phyloP scores from a whole-genome alignment of 35 echinoderm and acorn worm genomes.

The Amphiura filiformis region DNA sequence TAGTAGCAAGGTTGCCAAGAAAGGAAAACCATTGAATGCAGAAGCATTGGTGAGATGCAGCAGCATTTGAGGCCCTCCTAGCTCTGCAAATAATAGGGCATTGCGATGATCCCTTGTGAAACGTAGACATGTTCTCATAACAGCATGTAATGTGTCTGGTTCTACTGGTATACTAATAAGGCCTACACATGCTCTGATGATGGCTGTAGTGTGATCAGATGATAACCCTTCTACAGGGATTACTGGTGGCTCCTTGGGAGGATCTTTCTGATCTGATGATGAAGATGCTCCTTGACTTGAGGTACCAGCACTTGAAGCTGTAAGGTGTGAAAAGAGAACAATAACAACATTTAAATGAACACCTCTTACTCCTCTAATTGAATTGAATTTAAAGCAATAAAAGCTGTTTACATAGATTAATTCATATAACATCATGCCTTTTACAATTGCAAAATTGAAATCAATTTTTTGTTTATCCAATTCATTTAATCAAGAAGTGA shows the following conservation, averaged over 20 bases:
- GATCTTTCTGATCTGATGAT: slow-evolving; percentile 17
- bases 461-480: too few species aligned
- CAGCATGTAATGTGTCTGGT: slow-evolving; percentile 89
- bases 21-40: slow-evolving; percentile 76
- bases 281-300: neutral
- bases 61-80: slow-evolving; percentile 78
- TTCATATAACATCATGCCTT: too few species aligned
- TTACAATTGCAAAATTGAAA: too few species aligned
- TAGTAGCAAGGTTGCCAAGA: slow-evolving; percentile 80
- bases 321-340: neutral
- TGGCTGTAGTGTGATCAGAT: slow-evolving; percentile 56
- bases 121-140: slow-evolving; percentile 80
- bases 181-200: slow-evolving; percentile 92
- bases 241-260: slow-evolving; percentile 71
- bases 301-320: slow-evolving; percentile 4
- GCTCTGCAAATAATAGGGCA: slow-evolving; percentile 88
- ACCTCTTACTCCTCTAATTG: neutral
- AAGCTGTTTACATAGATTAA: too few species aligned
- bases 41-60: slow-evolving; percentile 76
- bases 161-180: slow-evolving; percentile 95
- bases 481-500: too few species aligned
- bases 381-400: neutral
- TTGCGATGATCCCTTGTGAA: slow-evolving; percentile 88
- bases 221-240: slow-evolving; percentile 63
- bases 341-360: neutral